Evolutionary conservation across 53 echinoderm and acorn worm species (phyloP), one percentile per base, ranked within the genome.

Genomic region (Mesocentrotus franciscanus): DNA sequence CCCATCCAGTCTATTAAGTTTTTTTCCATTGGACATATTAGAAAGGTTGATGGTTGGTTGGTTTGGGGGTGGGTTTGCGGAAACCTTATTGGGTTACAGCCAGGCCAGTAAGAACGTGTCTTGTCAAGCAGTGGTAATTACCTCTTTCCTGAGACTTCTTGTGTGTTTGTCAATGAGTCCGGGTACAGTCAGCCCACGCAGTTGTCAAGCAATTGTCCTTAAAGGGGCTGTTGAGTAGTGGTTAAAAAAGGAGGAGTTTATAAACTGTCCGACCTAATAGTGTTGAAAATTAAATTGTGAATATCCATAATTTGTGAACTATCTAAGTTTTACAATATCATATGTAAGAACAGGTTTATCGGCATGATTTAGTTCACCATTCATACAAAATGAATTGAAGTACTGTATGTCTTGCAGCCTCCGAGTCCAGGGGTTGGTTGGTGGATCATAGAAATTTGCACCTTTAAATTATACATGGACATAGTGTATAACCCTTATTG

Each of bases 141-240:
- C 20, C 42, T 8, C 13, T 36, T 81, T 81, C 87, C 87, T 87
- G 87, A 5, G 49, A 49, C 49, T 59, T 87, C 87, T 59, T 58
- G 58, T 87, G 17, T 58, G 29, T 58, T 87, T 87, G 87, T 59
- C 87, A 58, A 57, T 27, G 87, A 87, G 26, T 87, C 57, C 27
- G 14, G 56, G 87, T 57, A 87, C 87, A 87, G 87, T 87, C 87
- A 58, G 58, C 87, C 87, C 87, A 58, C 58, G 27, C 87, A 87
- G 87, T 56, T 87, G 87, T 87, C 57, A 87, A 59, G 57, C 87
- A 87, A 87, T 87, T 87, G 87, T 58, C 29, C 87, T 87, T 87
- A 87, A 87, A 87, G 87, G 87, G 58, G 12, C 56, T 36, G 81
- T 81, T 33, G 30, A 76, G 30, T 76, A 33, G 13, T 33, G 76